Evolutionary conservation across 2,113 vertebrate genomes (phyloP).

Genomic region (Plecturocebus donacophilus): DNA sequence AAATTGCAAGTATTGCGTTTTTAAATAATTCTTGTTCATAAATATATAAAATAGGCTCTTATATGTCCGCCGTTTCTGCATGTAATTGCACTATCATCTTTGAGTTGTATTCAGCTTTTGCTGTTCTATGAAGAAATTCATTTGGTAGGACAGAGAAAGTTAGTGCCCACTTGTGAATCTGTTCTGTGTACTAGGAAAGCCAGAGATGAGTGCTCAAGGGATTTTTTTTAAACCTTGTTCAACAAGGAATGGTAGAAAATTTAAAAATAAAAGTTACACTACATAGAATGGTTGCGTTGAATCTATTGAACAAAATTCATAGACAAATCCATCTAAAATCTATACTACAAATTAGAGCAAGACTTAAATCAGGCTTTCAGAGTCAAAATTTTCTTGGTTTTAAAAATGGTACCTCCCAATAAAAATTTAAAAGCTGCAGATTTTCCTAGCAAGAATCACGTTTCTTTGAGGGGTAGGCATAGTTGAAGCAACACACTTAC

Average conservation of each 20-base stretch:
- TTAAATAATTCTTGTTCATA: not conserved
- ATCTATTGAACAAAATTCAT: constrained; percentile 16
- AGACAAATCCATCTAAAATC: not conserved
- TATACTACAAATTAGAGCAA: not conserved
- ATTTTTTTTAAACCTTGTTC: not conserved
- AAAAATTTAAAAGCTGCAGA: constrained; percentile 11
- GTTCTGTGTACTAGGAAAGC: not conserved
- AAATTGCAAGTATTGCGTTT: not conserved
- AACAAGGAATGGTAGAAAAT: not conserved
- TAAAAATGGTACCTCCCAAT: not conserved
- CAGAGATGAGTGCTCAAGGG: not conserved
- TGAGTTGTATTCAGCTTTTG: not conserved
- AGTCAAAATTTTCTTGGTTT: not conserved
- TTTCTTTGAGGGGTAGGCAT: not conserved
- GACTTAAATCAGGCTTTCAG: not conserved
- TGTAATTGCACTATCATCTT: not conserved
- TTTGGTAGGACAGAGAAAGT: not conserved
- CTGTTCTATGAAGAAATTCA: not conserved
- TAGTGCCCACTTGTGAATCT: not conserved
- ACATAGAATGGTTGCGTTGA: not conserved
- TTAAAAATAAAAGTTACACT: not conserved
- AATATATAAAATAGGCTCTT: not conserved
- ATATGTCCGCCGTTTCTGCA: not conserved
- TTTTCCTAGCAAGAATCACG: not conserved
- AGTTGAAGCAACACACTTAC: not conserved